Conservation (phyloP, 2,888 invertebrate genomes). For the Pammene fasciana region DNA sequence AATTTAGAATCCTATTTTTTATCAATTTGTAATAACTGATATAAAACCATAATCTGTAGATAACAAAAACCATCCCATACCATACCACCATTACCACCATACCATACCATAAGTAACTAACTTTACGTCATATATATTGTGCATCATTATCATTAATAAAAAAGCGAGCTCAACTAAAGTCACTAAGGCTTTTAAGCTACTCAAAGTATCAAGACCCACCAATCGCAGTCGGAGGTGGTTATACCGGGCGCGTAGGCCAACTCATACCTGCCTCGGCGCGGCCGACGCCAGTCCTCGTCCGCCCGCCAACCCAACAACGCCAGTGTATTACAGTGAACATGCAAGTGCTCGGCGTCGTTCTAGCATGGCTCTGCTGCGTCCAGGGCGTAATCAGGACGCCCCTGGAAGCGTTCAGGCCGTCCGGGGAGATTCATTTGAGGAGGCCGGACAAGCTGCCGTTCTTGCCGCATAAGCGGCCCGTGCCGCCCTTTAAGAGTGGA, state of each 20-base stretch:
- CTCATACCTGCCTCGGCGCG: slow-evolving; percentile 76
- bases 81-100: too few species aligned
- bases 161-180: neutral
- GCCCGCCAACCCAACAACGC: slow-evolving; percentile 67
- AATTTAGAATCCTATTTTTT: too few species aligned
- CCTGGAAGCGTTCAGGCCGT: slow-evolving; percentile 82
- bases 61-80: too few species aligned
- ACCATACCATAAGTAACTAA: too few species aligned
- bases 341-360: slow-evolving; percentile 73
- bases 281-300: slow-evolving; percentile 69
- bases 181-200: slow-evolving; percentile 6
- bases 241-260: slow-evolving; percentile 80
- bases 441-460: slow-evolving; percentile 76
- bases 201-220: slow-evolving; percentile 64
- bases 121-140: too few species aligned
- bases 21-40: too few species aligned
- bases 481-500: slow-evolving; percentile 75
- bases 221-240: slow-evolving; percentile 71
- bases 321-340: slow-evolving; percentile 55
- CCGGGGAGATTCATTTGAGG: slow-evolving; percentile 75
- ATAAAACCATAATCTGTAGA: too few species aligned
- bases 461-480: slow-evolving; percentile 78
- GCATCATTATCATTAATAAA: too few species aligned
- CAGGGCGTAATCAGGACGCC: slow-evolving; percentile 79
- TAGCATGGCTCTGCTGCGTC: slow-evolving; percentile 70